These are phyloP conservation scores for Gnathonemus echidnorhynchus DNA, from an alignment of 2,113 vertebrate genomes.

Conservation along the genomic window DNA sequence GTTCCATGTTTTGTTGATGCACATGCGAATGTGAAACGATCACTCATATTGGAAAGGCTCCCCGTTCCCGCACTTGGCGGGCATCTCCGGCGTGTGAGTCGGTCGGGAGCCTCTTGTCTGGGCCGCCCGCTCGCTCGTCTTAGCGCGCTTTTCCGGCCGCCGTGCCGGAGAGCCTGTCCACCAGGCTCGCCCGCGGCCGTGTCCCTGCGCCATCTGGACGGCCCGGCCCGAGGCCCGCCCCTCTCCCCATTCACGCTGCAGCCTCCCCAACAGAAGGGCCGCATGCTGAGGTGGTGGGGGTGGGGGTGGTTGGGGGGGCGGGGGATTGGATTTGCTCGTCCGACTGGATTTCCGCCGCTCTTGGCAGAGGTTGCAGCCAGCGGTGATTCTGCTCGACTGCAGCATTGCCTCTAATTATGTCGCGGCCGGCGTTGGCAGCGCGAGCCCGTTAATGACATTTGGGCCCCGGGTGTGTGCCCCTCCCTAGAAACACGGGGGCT, in stretches of 20 bases:
- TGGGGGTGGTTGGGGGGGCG: background rate
- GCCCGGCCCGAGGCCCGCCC: background rate
- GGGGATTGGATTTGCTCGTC: slow-evolving; percentile 47
- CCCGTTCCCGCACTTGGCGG: background rate
- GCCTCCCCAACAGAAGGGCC: slow-evolving; percentile 7
- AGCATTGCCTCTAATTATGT: slow-evolving; percentile 68
- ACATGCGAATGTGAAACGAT: background rate
- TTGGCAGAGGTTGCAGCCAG: slow-evolving; percentile 68
- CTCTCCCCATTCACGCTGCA: background rate
- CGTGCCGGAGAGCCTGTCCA: background rate
- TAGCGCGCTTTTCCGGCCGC: background rate
- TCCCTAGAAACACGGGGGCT: slow-evolving; percentile 41
- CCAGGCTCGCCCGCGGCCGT: background rate
- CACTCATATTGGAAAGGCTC: background rate
- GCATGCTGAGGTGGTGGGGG: background rate
- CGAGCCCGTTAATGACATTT: slow-evolving; percentile 44
- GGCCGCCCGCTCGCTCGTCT: background rate
- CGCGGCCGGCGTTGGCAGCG: slow-evolving; percentile 55
- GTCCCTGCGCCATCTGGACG: background rate
- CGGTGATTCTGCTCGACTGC: slow-evolving; percentile 62
- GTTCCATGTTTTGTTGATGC: background rate
- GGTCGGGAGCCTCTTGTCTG: background rate
- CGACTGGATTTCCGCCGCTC: slow-evolving; percentile 55
- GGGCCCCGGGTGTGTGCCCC: slow-evolving; percentile 32
- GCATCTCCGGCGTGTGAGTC: background rate